Evolutionary conservation across 2,888 invertebrate genomes (phyloP).

Genomic region (Drosophila putrida): DNA sequence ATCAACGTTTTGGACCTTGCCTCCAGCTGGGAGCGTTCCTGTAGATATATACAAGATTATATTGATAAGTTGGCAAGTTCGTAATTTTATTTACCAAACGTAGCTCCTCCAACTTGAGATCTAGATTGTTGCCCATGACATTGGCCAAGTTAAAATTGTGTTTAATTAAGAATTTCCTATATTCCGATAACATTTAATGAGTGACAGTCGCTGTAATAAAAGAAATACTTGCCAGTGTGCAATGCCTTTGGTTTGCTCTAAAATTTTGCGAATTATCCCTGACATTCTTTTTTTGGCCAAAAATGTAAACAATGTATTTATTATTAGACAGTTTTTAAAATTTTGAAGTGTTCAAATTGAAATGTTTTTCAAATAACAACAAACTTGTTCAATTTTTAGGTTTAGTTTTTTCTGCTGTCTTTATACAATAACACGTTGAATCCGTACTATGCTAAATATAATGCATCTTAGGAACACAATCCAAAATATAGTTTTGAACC

Average conservation of each 20-base stretch:
- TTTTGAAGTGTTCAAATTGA: constrained; percentile 14
- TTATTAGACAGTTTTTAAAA: background rate
- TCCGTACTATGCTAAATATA: too few relatives aligned
- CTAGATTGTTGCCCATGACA: constrained; percentile 20
- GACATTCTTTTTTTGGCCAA: constrained; percentile 30
- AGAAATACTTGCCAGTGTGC: constrained; percentile 30
- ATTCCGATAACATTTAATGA: background rate
- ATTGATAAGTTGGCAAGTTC: background rate
- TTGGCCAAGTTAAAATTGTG: constrained; percentile 37
- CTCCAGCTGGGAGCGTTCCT: constrained; percentile 49
- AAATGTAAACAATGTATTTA: background rate
- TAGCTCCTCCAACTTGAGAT: constrained; percentile 51
- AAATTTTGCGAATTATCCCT: constrained; percentile 43
- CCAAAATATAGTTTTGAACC: too few relatives aligned
- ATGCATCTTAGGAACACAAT: too few relatives aligned
- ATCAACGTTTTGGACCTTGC: constrained; percentile 18
- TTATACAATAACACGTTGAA: too few relatives aligned
- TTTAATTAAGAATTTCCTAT: constrained; percentile 48
- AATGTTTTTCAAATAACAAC: constrained; percentile 1
- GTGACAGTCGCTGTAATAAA: background rate
- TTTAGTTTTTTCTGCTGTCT: too few relatives aligned
- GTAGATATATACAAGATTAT: background rate
- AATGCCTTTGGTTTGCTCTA: constrained; percentile 27
- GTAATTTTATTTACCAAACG: constrained; percentile 11
- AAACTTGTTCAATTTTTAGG: background rate